These are phyloP conservation scores for Actias luna DNA, from an alignment of 2,888 invertebrate species.

Conservation along the genomic window DNA sequence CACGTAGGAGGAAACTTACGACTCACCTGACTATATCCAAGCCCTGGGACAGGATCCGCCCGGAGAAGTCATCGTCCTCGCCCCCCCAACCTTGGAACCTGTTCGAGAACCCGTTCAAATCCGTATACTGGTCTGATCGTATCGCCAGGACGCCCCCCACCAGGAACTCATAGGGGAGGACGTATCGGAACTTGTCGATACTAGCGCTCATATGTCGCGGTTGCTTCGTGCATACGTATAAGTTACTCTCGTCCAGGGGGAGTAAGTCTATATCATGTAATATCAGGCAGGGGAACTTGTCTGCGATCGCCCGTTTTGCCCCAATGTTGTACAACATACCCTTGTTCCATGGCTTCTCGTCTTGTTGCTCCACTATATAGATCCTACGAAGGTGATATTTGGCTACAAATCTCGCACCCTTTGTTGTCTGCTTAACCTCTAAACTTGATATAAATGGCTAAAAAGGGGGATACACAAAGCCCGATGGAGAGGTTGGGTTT, in stretches of 20 bases:
- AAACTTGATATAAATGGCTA: too few species aligned
- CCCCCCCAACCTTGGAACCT: conserved; percentile 71
- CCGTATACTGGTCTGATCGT: conserved; percentile 51
- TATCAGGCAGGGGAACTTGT: conserved; percentile 90
- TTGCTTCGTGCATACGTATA: conserved; percentile 89
- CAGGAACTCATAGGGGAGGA: conserved; percentile 44
- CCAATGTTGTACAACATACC: conserved; percentile 94
- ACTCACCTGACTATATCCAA: conserved; percentile 54
- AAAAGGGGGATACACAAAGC: too few species aligned
- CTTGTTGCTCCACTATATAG: conserved; percentile 91
- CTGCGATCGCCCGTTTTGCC: conserved; percentile 86
- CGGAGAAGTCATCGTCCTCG: conserved; percentile 70
- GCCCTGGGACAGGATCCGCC: conserved; percentile 43
- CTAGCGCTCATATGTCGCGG: conserved; percentile 95
- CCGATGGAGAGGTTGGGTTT: too few species aligned
- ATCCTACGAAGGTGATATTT: conserved; percentile 75
- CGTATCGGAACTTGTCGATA: conserved; percentile 86
- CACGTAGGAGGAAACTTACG: not conserved
- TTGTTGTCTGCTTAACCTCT: not conserved
- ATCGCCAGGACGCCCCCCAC: conserved; percentile 71
- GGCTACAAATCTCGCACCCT: not conserved
- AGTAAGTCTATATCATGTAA: conserved; percentile 96
- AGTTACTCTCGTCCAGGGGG: conserved; percentile 89
- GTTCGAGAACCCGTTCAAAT: conserved; percentile 68
- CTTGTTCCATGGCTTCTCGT: conserved; percentile 90